Evolutionary conservation across 2,888 invertebrate genomes (phyloP).

Genomic region (Ptilodon capucinus): DNA sequence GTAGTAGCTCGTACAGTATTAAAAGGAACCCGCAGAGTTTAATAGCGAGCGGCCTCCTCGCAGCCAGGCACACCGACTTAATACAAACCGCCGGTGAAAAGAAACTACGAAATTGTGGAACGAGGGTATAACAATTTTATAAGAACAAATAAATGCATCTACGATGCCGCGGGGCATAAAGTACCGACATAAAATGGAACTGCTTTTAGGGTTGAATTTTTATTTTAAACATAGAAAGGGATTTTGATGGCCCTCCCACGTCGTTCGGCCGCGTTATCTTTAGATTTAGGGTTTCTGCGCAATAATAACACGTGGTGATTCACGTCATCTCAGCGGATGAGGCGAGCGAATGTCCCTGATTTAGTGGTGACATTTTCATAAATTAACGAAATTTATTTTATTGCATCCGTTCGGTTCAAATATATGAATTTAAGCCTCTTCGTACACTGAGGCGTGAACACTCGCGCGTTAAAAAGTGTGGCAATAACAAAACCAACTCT

Average conservation of each 20-base stretch:
- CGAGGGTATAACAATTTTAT: slow-evolving; percentile 64
- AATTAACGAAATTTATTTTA: slow-evolving; percentile 39
- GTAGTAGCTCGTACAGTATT: slow-evolving; percentile 44
- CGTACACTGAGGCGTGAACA: no score
- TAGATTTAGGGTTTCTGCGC: slow-evolving; percentile 69
- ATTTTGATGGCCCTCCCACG: slow-evolving; percentile 76
- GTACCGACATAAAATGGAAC: slow-evolving; percentile 65
- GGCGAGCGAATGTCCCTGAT: slow-evolving; percentile 38
- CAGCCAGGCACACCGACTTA: slow-evolving; percentile 32
- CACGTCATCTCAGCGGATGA: slow-evolving; percentile 22
- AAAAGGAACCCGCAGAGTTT: slow-evolving; percentile 44
- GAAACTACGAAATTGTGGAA: slow-evolving; percentile 52
- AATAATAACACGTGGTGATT: slow-evolving; percentile 59
- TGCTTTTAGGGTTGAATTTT: slow-evolving; percentile 77
- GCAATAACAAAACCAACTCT: no score
- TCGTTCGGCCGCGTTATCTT: slow-evolving; percentile 66
- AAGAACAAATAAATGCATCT: slow-evolving; percentile 70
- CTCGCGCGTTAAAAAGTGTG: no score
- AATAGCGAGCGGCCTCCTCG: slow-evolving; percentile 22
- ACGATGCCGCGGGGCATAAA: slow-evolving; percentile 57
- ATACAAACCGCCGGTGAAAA: slow-evolving; percentile 41
- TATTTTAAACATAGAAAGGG: slow-evolving; percentile 82
- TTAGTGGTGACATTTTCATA: slow-evolving; percentile 47
- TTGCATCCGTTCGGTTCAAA: slow-evolving; percentile 23
- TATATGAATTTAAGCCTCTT: slow-evolving; percentile 14